A percentile compares a stretch with the other conserved stretches of the same genome.
Conservation (phyloP, 2,113 vertebrate genomes). For the Phainopepla nitens region DNA sequence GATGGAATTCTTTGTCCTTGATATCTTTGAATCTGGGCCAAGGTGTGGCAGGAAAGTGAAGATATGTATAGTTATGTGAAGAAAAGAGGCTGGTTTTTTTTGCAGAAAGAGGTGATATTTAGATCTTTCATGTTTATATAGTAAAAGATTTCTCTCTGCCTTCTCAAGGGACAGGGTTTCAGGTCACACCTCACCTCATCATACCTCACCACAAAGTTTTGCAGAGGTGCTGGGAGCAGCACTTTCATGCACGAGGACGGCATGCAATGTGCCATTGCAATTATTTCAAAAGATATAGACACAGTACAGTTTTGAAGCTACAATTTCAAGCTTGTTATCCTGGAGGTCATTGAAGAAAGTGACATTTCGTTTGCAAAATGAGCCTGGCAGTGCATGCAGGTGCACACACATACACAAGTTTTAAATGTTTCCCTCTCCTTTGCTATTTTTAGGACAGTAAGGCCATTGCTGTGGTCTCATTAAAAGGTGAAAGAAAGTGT, state of each 20-base stretch:
- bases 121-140: background rate
- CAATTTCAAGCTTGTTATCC: slow-evolving; percentile 4
- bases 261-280: background rate
- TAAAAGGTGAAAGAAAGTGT: background rate
- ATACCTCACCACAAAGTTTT: background rate
- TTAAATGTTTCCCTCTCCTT: background rate
- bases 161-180: background rate
- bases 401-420: background rate
- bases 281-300: background rate
- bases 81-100: background rate
- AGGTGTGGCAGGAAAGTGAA: background rate
- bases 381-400: background rate
- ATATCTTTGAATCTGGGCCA: background rate
- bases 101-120: background rate
- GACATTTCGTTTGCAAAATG: background rate
- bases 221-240: background rate
- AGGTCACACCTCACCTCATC: background rate
- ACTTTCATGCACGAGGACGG: background rate
- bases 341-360: background rate
- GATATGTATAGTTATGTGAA: background rate
- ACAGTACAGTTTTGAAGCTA: background rate
- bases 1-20: background rate
- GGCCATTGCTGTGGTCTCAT: background rate
- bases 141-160: background rate
- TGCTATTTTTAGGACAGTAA: background rate